Conservation (phyloP, 2,113 vertebrate species). For the Alouatta palliata region DNA sequence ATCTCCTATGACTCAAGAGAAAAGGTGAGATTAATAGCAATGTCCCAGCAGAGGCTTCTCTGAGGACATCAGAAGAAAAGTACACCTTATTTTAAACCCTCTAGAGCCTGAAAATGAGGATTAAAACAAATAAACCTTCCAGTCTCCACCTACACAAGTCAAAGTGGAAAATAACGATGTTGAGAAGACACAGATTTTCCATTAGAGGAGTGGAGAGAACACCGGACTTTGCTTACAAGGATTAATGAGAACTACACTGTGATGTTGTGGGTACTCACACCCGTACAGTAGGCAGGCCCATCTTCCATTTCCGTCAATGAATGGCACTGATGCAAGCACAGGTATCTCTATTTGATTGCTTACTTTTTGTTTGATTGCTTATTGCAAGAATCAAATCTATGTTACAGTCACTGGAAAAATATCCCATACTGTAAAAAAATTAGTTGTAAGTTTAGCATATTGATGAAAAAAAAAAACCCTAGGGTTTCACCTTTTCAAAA, state of each 20-base stretch:
- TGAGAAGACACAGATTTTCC: neutral
- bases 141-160: neutral
- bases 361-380: neutral
- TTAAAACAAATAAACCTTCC: neutral
- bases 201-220: neutral
- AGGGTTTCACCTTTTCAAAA: neutral
- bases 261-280: too few relatives aligned
- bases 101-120: neutral
- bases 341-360: neutral
- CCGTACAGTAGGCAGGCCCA: neutral
- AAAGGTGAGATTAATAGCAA: neutral
- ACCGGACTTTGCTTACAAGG: neutral
- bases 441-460: neutral
- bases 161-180: neutral
- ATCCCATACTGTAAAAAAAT: rapidly evolving
- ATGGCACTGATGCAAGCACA: neutral
- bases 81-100: neutral
- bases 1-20: neutral
- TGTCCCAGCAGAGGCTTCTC: neutral
- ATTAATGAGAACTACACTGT: neutral
- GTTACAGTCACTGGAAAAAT: rapidly evolving
- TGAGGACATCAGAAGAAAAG: neutral
- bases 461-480: neutral
- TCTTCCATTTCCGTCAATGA: neutral
- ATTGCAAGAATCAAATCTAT: neutral